phyloP scores from a whole-genome alignment of 2,113 vertebrate species.

The Aptenodytes forsteri region DNA sequence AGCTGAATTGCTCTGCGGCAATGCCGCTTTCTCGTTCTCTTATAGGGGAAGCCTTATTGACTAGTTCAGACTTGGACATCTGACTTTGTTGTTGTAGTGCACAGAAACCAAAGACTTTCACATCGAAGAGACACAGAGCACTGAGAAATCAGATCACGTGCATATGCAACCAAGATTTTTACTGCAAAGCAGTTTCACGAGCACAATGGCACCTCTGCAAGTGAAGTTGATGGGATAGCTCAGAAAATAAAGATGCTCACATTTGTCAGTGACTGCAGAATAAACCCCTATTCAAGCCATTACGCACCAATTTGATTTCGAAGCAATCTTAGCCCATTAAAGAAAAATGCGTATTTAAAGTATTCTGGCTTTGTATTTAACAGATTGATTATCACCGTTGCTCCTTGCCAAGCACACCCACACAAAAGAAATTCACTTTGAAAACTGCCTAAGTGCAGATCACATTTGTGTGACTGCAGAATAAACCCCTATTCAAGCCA shows the following conservation, averaged over 20 bases:
- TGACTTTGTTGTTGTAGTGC: neutral
- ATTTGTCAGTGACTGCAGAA: slow-evolving; percentile 9
- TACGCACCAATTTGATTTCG: neutral
- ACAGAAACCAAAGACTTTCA: neutral
- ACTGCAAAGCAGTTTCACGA: neutral
- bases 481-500: slow-evolving; percentile 13
- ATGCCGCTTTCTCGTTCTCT: neutral
- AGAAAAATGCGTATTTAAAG: slow-evolving; percentile 35
- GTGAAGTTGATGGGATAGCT: neutral
- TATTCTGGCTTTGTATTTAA: slow-evolving; percentile 40
- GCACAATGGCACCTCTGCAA: slow-evolving; percentile 9
- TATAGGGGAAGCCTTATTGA: neutral
- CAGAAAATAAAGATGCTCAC: neutral
- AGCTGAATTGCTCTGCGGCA: neutral
- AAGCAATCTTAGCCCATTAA: slow-evolving; percentile 28
- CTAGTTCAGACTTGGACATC: neutral
- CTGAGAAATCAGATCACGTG: neutral
- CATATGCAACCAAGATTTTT: neutral
- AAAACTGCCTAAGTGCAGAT: slow-evolving; percentile 24
- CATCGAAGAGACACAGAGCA: fast-evolving
- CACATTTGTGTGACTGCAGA: neutral
- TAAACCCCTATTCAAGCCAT: slow-evolving; percentile 24
- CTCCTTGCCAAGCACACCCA: slow-evolving; percentile 26
- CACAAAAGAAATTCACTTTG: slow-evolving; percentile 30
- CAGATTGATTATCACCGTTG: slow-evolving; percentile 9